Base-by-base conservation (phyloP, 2,113 vertebrate genomes). In the Tragulus kanchil region DNA sequence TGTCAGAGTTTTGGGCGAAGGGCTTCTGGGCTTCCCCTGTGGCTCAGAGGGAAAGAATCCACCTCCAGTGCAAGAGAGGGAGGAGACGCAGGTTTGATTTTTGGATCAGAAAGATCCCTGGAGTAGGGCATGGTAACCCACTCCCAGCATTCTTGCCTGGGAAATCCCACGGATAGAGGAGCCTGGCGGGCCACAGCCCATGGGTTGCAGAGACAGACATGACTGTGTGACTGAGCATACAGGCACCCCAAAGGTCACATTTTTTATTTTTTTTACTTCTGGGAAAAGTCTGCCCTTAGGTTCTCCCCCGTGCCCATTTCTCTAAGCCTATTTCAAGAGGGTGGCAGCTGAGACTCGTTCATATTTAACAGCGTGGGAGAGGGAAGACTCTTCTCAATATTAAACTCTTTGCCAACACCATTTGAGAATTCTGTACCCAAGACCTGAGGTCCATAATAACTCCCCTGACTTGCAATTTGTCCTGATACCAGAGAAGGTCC, bases 391-490 rank as follows among this genome's bases (percentile, higher is more conserved):
- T 79, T 87, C 69, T 28, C 42, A n/a, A 62, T 31, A 87, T 19
- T 52, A 77, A 52, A 85, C 15, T 65, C 62, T 89, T 93, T 91
- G 31, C 67, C 67, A 58, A 92, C 89, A 81, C 77, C 86, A 5
- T 45, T 58, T 48, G 64, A 85, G 52, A 83, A 93, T 64, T 94
- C 36, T 75, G 42, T 7, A 54, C 48, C 48, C 21, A 89, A 67
- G 48, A 28, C 15, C 31, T 15, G 8, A n/a, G 50, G 21, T 58
- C 23, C 45, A 21, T 1, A 21, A 28, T 11, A 81, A 85, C n/a
- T 69, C 26, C 54, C 45, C 25, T 84, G 86, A 8, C 8, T 54
- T 78, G 5, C 0, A 50, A 64, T 4, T 3, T 0, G 2, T 21
- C 19, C 9, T 0, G 26, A 36, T 8, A 21, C 11, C 14, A 56